Base-by-base conservation (phyloP, 2,113 vertebrate genomes). In the Opisthocomus hoazin region DNA sequence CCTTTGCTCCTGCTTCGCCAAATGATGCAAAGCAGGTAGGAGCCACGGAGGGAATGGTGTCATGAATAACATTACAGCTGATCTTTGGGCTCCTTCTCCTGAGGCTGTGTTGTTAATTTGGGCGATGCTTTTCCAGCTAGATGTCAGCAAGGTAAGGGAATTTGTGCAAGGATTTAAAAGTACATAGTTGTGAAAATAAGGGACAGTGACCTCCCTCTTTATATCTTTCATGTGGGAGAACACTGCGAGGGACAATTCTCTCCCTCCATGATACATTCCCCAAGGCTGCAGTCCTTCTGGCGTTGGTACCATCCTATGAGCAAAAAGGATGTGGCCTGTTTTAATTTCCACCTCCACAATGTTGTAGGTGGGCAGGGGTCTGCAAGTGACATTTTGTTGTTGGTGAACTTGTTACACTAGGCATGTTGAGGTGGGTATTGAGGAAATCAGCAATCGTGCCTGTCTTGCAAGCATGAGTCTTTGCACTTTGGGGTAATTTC, bases 401-500 rank as follows among this genome's bases (percentile, higher is more conserved):
- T 26, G 43, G 51, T 66, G 37, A 76, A 6, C 41, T 32, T 29
- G 11, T 37, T 56, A 37, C 30, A 2, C 12, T 3, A 51, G 34
- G 34, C 11, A 1, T 9, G 23, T 65, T 0, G 2, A 43, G 15
- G 19, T 68, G 29, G 5, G 12, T 63, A 15, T n/a, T 7, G 26
- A 37, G 34, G 56, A 50, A 70, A 57, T 2, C 24, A 39, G 32
- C 0, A 0, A 17, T 46, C 2, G 0, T 3, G 30, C 26, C n/a
- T 60, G 45, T 48, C 74, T 68, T 27, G 65, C 1, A 5, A 79
- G 23, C 0, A 0, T 32, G 70, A 69, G 63, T 19, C n/a, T 21
- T 63, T 61, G 39, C 20, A 20, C 71, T 89, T 76, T 12, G 48
- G 54, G n/a, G 54, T 30, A 21, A 24, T 48, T 88, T 46, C n/a